Base-by-base conservation (phyloP, 1,140 invertebrate species). In the Ctenoplectra terminalis region DNA sequence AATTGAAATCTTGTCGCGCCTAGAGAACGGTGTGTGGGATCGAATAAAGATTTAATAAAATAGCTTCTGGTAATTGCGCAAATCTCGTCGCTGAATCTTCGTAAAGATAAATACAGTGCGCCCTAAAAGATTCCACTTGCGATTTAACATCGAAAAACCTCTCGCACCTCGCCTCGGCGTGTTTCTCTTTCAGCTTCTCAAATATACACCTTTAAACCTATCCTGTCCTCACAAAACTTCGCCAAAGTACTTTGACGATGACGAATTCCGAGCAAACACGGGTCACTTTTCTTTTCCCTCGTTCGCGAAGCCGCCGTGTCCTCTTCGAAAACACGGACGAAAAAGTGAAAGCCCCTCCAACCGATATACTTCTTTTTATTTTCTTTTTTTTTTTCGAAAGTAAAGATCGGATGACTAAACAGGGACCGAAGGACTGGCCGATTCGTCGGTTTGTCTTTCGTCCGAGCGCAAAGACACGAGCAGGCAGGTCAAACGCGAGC, bases 331-430 rank as follows among this genome's bases (percentile, higher is more conserved):
- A 73, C 34, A 5, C 46, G 23, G 20, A 37, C 37, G 56, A 72
- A 80, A 80, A 56, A 87, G 77, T 52, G 82, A 88, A 88, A 88
- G 81, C 40, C 87, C 29, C 15, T 3, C 29, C 8, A n/a, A 29
- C 80, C 58, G 54, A 70, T 29, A 69, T 77, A 46, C 31, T 58
- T 20, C 17, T 20, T 60, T 34, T 64, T 48, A 26, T n/a, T n/a
- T n/a, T n/a, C n/a, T n/a, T n/a, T n/a, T n/a, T n/a, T n/a, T n/a
- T n/a, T n/a, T n/a, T n/a, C 20, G 34, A 29, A 82, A 66, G 79
- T 71, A 87, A 87, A 87, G 85, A 67, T 84, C 72, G 29, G 20
- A 43, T 34, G 63, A 29, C 37, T 56, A 69, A 48, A 29, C 43
- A 43, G 31, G 60, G 26, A 26, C 34, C 48, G 61, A 50, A 40